These are phyloP conservation scores for Meganola albula DNA, from an alignment of 2,888 invertebrate genomes.

Conservation along the genomic window DNA sequence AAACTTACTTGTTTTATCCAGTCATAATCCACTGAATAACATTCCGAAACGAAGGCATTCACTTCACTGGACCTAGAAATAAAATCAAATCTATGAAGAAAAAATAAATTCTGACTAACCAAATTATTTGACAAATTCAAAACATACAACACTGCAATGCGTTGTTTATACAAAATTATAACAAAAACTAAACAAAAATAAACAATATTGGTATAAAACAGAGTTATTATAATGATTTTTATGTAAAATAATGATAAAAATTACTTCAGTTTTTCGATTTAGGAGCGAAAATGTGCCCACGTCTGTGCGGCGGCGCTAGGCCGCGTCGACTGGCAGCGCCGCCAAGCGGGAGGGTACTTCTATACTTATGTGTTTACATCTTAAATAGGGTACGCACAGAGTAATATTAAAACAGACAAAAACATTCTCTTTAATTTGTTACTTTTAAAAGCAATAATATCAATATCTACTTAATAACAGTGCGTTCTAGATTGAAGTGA, in stretches of 20 bases:
- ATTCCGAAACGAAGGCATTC: conserved; percentile 33
- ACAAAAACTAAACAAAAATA: not conserved
- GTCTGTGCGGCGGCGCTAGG: conserved; percentile 50
- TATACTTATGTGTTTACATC: conserved; percentile 74
- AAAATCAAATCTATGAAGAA: conserved; percentile 17
- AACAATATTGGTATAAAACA: not conserved
- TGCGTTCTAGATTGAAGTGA: too few species aligned
- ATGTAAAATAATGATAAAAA: conserved; percentile 17
- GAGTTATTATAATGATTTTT: conserved; percentile 13
- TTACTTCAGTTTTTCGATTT: conserved; percentile 26
- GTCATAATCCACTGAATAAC: conserved; percentile 35
- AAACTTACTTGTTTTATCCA: conserved; percentile 34
- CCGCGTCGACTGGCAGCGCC: conserved; percentile 60
- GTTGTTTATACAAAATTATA: conserved; percentile 16
- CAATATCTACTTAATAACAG: too few species aligned
- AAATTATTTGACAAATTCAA: conserved; percentile 26
- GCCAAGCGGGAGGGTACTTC: conserved; percentile 37
- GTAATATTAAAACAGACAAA: conserved; percentile 34
- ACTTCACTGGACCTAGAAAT: conserved; percentile 21
- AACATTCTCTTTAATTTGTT: not conserved
- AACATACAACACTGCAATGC: conserved; percentile 28
- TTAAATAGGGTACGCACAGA: conserved; percentile 65
- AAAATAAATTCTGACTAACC: conserved; percentile 21
- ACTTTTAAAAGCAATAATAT: too few species aligned
- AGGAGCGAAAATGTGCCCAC: conserved; percentile 31